These are phyloP conservation scores for Argynnis bischoffii DNA, from an alignment of 2,888 invertebrate species.

Conservation along the genomic window DNA sequence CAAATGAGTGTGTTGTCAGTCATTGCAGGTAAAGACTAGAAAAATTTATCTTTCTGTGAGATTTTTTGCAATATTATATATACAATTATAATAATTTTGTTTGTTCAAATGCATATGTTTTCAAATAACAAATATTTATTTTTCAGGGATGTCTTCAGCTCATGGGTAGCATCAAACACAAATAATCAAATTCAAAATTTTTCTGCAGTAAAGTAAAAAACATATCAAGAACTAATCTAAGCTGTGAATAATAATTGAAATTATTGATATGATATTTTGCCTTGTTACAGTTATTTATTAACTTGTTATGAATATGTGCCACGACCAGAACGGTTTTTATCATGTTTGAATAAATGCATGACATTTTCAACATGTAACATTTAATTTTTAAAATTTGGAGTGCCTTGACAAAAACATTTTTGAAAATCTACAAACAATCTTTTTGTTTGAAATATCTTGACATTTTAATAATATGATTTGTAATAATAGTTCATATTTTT, in stretches of 20 bases:
- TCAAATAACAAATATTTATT: constrained; percentile 27
- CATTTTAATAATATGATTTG: too few species aligned
- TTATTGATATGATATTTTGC: constrained; percentile 35
- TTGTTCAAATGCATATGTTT: too few species aligned
- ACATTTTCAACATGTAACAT: constrained; percentile 12
- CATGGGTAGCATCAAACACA: constrained; percentile 94
- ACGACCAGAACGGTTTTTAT: constrained; percentile 15
- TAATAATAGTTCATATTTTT: too few species aligned
- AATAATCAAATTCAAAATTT: constrained; percentile 90
- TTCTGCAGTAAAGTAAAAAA: constrained; percentile 88
- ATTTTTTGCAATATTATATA: too few species aligned
- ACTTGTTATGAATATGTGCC: constrained; percentile 31
- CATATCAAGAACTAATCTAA: constrained; percentile 43
- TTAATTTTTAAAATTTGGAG: constrained; percentile 31
- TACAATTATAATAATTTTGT: too few species aligned
- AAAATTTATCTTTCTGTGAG: too few species aligned
- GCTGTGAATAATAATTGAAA: constrained; percentile 24
- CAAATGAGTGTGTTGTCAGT: constrained; percentile 97
- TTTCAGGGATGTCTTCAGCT: constrained; percentile 94
- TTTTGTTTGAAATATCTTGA: neutral
- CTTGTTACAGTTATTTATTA: constrained; percentile 42
- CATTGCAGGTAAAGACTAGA: constrained; percentile 89
- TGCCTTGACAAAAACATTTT: constrained; percentile 35
- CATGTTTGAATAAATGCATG: constrained; percentile 8
- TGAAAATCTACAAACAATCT: constrained; percentile 6